Conservation (phyloP, 2,113 vertebrate genomes). For the Daphoenositta chrysoptera region DNA sequence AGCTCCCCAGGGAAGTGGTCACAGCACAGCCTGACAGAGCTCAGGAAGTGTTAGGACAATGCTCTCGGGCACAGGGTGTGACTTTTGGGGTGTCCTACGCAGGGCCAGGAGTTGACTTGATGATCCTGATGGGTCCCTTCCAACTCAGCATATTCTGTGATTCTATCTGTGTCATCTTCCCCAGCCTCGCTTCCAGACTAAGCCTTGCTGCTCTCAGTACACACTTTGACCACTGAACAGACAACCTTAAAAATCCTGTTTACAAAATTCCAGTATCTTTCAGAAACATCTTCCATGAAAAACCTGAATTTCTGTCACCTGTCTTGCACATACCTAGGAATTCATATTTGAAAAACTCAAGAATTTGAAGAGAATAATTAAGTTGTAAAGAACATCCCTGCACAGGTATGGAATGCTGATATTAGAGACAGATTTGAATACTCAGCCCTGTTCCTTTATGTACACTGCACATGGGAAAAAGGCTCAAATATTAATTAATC, state of each 20-base stretch:
- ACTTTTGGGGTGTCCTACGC: no score
- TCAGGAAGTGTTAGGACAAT: neutral
- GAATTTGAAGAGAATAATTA: neutral
- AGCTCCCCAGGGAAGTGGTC: neutral
- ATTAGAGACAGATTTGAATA: neutral
- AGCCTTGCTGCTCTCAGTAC: neutral
- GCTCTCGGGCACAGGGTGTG: neutral
- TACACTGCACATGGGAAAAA: neutral
- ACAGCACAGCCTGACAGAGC: neutral
- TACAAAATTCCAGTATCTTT: neutral
- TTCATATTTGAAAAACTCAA: neutral
- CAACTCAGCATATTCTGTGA: neutral
- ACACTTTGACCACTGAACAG: neutral
- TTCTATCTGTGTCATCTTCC: neutral
- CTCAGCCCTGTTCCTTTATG: neutral
- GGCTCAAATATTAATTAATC: neutral
- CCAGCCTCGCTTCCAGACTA: neutral
- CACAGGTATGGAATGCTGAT: neutral
- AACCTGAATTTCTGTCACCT: neutral
- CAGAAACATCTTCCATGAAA: neutral
- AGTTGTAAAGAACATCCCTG: neutral
- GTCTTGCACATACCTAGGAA: neutral
- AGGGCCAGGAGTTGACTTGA: no score
- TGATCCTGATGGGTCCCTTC: neutral
- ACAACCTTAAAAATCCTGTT: neutral